phyloP scores from a whole-genome alignment of 1,140 invertebrate species.

The Drosophila erecta region DNA sequence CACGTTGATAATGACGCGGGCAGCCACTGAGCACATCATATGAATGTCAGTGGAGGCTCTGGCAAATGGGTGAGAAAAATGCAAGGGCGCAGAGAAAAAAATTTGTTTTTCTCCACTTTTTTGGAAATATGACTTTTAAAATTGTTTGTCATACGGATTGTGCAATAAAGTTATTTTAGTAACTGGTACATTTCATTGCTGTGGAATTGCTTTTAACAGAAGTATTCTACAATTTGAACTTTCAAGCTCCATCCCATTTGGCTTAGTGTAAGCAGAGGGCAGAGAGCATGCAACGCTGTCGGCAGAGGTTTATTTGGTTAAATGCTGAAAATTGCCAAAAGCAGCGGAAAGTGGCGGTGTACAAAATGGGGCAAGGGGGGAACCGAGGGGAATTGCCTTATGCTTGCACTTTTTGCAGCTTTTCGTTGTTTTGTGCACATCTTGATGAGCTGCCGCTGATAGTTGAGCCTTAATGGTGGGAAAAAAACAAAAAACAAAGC shows the following conservation, averaged over 20 bases:
- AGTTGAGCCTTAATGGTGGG: slow-evolving; percentile 75
- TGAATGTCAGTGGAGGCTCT: slow-evolving; percentile 31
- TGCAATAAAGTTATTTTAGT: neutral
- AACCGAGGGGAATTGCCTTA: slow-evolving; percentile 41
- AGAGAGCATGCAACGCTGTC: slow-evolving; percentile 2
- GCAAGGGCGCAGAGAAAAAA: neutral
- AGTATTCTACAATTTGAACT: too few species aligned
- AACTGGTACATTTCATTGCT: too few species aligned
- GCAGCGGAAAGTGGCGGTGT: slow-evolving; percentile 23
- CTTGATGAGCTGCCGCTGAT: slow-evolving; percentile 74
- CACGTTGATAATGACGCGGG: slow-evolving; percentile 67
- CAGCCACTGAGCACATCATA: slow-evolving; percentile 44
- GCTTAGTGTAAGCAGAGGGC: slow-evolving; percentile 6
- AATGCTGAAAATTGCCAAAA: slow-evolving; percentile 80
- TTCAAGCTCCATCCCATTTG: neutral
- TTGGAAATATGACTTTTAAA: too few species aligned
- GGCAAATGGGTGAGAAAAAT: slow-evolving; percentile 31
- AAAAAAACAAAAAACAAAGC: slow-evolving; percentile 54
- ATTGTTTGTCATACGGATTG: neutral
- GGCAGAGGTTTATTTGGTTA: slow-evolving; percentile 72
- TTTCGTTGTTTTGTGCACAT: slow-evolving; percentile 46
- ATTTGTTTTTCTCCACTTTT: too few species aligned
- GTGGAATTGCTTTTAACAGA: too few species aligned
- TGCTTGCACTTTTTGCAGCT: slow-evolving; percentile 59
- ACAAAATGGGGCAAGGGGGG: neutral